Evolutionary conservation across 2,888 invertebrate species (phyloP), one percentile per base, ranked within the genome.

Genomic region (Teinopalpus imperialis): DNA sequence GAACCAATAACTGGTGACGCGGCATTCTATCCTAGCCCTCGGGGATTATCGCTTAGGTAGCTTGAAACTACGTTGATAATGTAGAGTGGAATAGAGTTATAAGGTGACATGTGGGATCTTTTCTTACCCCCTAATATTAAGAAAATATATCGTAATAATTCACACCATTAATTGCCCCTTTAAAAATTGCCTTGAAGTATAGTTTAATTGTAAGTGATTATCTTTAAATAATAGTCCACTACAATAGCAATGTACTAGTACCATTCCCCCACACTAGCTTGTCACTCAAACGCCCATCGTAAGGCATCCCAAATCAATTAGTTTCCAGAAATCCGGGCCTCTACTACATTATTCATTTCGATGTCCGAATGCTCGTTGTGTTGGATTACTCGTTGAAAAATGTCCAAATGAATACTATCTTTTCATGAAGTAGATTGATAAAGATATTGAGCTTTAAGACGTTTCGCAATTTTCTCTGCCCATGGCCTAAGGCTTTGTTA

Each of bases 401-500:
- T 53, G 31, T 51, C 46, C 14, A 45, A 41, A 36, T 24, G 42
- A 43, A 52, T 52, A 43, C 48, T 50, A 30, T 35, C 37, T 43
- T 50, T 40, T 32, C 40, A 43, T 43, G 40, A 48, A 43, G 31
- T 42, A 47, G 46, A 51, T 48, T 48, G 43, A 42, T 46, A 41
- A 37, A 43, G 32, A 39, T 26, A 44, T 26, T 41, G 43, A 44
- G 26, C 27, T 39, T 46, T 31, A 30, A 37, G 41, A 35, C 10
- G 20, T 21, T 35, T 29, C 14, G 12, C 12, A 20, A 39, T 39
- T 39, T 39, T 45, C 32, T 31, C 12, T 39, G 2, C 32, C 37
- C 36, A 23, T 13, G 24, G 9, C 20, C 27, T 34, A 43, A 37
- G 47, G 64, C 59, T 66, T 66, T 66, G 69, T 67, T 86, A 86